phyloP scores from a whole-genome alignment of 2,113 vertebrate species.

The Nothocercus nigrocapillus region DNA sequence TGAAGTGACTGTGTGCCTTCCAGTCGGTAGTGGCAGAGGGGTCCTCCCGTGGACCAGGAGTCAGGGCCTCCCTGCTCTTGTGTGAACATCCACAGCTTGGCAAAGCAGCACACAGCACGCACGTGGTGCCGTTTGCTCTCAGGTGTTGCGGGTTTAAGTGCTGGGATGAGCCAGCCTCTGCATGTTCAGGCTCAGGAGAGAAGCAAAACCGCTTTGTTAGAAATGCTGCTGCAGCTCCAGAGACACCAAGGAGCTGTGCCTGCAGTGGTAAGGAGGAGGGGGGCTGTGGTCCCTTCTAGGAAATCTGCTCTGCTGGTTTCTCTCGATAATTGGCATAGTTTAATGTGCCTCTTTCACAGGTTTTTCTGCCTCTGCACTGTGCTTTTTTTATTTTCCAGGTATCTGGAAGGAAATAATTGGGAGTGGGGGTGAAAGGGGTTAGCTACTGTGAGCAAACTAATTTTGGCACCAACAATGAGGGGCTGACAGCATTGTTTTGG shows the following conservation, averaged over 20 bases:
- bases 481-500: not conserved
- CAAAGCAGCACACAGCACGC: not conserved
- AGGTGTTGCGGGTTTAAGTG: not conserved
- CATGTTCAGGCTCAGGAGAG: not conserved
- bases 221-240: not conserved
- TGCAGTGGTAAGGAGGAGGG: no score
- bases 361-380: not conserved
- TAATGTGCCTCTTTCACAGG: not conserved
- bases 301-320: not conserved
- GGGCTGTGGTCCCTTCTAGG: not conserved
- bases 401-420: not conserved
- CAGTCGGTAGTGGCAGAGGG: not conserved
- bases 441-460: not conserved
- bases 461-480: not conserved
- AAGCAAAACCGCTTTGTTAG: not conserved
- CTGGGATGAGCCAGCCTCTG: not conserved
- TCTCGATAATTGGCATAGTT: not conserved
- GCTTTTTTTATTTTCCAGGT: not conserved
- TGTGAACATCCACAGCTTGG: rapidly evolving
- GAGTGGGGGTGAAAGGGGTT: not conserved
- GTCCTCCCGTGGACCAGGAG: not conserved
- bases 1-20: not conserved
- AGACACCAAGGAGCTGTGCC: not conserved
- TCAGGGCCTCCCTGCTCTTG: not conserved
- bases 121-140: not conserved